Percentiles rank a stretch among this genome's conserved stretches.
Evolutionary conservation across 1,140 invertebrate species (phyloP).

Genomic region (Macrostomum lignano): DNA sequence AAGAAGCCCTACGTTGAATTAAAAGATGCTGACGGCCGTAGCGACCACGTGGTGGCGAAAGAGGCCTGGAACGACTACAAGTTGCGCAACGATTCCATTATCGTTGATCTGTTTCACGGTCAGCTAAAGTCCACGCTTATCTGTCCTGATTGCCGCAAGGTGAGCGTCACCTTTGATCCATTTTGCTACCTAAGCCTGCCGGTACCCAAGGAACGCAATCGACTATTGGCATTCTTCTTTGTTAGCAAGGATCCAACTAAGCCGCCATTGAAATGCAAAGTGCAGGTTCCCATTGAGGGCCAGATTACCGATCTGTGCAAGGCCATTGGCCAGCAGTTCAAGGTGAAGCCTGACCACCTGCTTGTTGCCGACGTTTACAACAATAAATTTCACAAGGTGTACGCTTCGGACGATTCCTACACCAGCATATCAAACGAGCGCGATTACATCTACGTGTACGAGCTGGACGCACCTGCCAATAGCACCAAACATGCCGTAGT

Average conservation of each 20-base stretch:
- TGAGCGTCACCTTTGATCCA: slow-evolving; percentile 37
- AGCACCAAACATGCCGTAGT: no score
- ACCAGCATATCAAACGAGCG: slow-evolving; percentile 28
- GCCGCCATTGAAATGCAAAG: no score
- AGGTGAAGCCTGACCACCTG: slow-evolving; percentile 15
- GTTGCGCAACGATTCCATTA: slow-evolving; percentile 37
- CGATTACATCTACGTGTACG: slow-evolving; percentile 32
- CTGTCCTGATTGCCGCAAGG: slow-evolving; percentile 35
- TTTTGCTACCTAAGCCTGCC: slow-evolving; percentile 37
- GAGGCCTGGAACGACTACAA: slow-evolving; percentile 36
- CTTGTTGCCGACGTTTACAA: slow-evolving; percentile 31
- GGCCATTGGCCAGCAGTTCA: no score
- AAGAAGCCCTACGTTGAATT: slow-evolving; percentile 37
- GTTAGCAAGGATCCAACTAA: no score
- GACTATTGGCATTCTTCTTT: no score
- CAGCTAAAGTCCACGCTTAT: slow-evolving; percentile 37
- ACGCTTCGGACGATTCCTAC: slow-evolving; percentile 22
- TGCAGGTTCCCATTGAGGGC: no score
- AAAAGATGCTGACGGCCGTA: slow-evolving; percentile 30
- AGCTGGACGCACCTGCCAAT: no score
- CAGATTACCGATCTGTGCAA: slow-evolving; percentile 17
- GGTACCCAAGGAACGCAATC: no score
- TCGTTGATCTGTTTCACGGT: slow-evolving; percentile 38
- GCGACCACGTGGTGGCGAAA: slow-evolving; percentile 30
- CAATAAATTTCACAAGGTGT: slow-evolving; percentile 32